A percentile compares a stretch with the other conserved stretches of the same genome.
phyloP scores from a whole-genome alignment of 2,113 vertebrate genomes.

The Sus scrofa region DNA sequence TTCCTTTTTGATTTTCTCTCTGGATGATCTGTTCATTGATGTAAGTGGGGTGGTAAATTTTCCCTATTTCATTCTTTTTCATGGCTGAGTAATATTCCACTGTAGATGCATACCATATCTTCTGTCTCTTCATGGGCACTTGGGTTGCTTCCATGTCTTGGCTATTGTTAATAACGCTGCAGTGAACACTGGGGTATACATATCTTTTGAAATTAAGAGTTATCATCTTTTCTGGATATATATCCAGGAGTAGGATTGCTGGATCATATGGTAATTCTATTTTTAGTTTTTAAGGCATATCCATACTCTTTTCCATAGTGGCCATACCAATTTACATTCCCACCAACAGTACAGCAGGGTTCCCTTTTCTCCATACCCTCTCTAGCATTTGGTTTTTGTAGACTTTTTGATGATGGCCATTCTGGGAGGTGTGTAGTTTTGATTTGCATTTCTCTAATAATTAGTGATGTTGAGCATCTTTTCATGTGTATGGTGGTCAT shows the following conservation, averaged over 20 bases:
- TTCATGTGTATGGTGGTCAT: background rate
- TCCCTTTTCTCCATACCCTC: background rate
- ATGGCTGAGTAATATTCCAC: background rate
- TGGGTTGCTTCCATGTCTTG: background rate
- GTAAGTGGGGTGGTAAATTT: too few relatives aligned
- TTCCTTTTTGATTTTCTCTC: too few relatives aligned
- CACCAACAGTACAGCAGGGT: background rate
- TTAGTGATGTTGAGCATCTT: background rate
- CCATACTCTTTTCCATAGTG: background rate
- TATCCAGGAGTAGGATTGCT: background rate
- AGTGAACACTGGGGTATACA: background rate
- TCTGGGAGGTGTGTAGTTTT: background rate
- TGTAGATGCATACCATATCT: accelerated
- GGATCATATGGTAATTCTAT: background rate
- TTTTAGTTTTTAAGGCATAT: background rate
- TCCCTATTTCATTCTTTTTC: too few relatives aligned
- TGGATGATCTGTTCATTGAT: too few relatives aligned
- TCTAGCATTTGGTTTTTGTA: background rate
- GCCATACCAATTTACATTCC: background rate
- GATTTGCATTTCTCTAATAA: background rate
- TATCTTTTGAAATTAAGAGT: background rate
- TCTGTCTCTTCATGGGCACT: too few relatives aligned
- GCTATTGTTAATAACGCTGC: background rate
- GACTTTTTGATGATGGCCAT: background rate
- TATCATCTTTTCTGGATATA: background rate